Conservation (phyloP, 2,888 invertebrate species). For the Bimastos eiseni region DNA sequence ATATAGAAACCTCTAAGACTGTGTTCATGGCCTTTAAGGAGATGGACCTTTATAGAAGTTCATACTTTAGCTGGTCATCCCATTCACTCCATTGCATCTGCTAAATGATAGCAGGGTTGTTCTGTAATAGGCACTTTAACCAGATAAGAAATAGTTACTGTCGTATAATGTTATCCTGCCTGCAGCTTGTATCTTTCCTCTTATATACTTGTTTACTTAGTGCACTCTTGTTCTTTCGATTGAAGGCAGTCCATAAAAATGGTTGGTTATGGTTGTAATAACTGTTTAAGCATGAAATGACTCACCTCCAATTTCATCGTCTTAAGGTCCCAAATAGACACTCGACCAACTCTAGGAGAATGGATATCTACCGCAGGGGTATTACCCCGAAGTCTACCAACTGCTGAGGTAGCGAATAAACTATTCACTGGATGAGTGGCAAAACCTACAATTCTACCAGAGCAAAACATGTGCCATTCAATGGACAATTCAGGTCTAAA, state of each 20-base stretch:
- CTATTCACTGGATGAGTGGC: conserved; percentile 22
- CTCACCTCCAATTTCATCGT: conserved; percentile 66
- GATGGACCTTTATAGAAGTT: no score
- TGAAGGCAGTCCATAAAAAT: no score
- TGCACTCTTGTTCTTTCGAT: no score
- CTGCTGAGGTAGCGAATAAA: conserved; percentile 29
- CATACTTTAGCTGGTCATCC: neutral
- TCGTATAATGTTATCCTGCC: no score
- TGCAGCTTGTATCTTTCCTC: no score
- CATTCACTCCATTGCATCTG: neutral
- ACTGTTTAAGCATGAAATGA: neutral
- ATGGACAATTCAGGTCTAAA: neutral
- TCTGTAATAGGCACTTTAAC: no score
- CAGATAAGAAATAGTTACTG: no score
- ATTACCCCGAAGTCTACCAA: conserved; percentile 27
- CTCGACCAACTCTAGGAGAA: conserved; percentile 60
- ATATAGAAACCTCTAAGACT: no score
- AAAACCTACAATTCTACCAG: conserved; percentile 26
- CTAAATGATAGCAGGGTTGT: conserved; percentile 39
- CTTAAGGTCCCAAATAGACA: conserved; percentile 68
- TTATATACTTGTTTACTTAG: no score
- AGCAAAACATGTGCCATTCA: neutral
- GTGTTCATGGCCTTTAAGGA: no score
- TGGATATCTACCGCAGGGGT: conserved; percentile 37
- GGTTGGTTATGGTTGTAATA: no score